These are phyloP conservation scores for Tetranychus cinnabarinus DNA, from an alignment of 1,140 invertebrate species.

Conservation along the genomic window DNA sequence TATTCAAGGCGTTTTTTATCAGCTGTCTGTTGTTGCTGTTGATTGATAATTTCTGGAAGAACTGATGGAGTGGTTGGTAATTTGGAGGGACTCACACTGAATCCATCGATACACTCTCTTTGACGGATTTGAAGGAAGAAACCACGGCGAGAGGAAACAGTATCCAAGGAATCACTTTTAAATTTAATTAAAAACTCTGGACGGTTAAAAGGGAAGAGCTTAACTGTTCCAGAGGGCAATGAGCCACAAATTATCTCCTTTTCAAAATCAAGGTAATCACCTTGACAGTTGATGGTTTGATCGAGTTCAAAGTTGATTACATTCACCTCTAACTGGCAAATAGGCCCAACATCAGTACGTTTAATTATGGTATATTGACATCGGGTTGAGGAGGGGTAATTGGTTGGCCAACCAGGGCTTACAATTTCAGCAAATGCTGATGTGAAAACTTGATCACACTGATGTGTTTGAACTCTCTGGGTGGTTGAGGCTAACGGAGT, in stretches of 20 bases:
- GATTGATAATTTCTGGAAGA: background rate
- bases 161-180: background rate
- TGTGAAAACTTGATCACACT: background rate
- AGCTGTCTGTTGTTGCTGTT: background rate
- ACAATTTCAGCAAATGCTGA: conserved; percentile 7
- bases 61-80: background rate
- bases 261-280: conserved; percentile 10
- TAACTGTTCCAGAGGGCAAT: conserved; percentile 5
- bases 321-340: conserved; percentile 13
- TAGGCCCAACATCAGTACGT: background rate
- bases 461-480: background rate
- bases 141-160: background rate
- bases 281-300: conserved; percentile 2
- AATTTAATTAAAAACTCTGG: conserved; percentile 4
- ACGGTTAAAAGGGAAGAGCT: conserved; percentile 6
- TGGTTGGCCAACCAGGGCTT: conserved; percentile 11
- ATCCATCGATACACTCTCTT: background rate
- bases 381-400: conserved; percentile 9
- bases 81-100: background rate
- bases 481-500: background rate
- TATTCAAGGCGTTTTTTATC: background rate
- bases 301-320: conserved; percentile 10
- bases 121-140: background rate
- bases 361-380: conserved; percentile 9
- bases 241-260: conserved; percentile 10